These are phyloP conservation scores for Ips nitidus DNA, from an alignment of 1,140 invertebrate species.

Conservation along the genomic window DNA sequence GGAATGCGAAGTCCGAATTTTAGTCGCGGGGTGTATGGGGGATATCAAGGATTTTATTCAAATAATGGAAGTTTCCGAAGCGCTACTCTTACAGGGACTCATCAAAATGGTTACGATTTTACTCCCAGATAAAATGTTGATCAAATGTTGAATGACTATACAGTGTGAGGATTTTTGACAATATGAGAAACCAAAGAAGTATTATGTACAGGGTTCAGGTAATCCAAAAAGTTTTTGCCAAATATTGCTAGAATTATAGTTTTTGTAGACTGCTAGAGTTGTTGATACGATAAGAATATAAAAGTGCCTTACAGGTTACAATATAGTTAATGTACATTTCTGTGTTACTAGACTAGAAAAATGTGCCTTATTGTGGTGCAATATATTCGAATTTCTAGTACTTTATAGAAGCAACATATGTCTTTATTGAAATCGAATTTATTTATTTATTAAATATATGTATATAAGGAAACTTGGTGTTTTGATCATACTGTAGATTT, in stretches of 20 bases:
- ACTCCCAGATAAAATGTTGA: slow-evolving; percentile 44
- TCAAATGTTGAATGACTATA: slow-evolving; percentile 14
- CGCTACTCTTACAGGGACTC: slow-evolving; percentile 37
- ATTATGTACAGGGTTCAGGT: slow-evolving; percentile 12
- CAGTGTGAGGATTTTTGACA: not conserved
- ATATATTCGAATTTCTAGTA: not conserved
- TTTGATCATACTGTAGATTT: no score
- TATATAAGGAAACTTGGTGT: no score
- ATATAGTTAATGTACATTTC: slow-evolving; percentile 5
- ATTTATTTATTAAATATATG: no score
- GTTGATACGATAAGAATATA: no score
- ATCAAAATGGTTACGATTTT: slow-evolving; percentile 49
- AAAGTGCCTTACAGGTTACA: no score
- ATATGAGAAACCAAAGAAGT: slow-evolving; percentile 20
- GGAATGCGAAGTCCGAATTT: slow-evolving; percentile 44
- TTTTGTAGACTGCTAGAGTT: no score
- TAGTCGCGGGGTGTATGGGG: slow-evolving; percentile 45
- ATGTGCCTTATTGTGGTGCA: slow-evolving; percentile 8
- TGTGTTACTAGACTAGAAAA: slow-evolving; percentile 21
- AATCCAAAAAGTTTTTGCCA: not conserved
- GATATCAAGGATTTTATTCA: slow-evolving; percentile 47
- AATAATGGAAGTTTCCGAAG: slow-evolving; percentile 44
- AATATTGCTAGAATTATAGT: no score
- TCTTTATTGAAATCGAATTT: no score
- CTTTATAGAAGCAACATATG: no score